Evolutionary conservation across 2,113 vertebrate species (phyloP).

Genomic region (Notarius quadriscutis): DNA sequence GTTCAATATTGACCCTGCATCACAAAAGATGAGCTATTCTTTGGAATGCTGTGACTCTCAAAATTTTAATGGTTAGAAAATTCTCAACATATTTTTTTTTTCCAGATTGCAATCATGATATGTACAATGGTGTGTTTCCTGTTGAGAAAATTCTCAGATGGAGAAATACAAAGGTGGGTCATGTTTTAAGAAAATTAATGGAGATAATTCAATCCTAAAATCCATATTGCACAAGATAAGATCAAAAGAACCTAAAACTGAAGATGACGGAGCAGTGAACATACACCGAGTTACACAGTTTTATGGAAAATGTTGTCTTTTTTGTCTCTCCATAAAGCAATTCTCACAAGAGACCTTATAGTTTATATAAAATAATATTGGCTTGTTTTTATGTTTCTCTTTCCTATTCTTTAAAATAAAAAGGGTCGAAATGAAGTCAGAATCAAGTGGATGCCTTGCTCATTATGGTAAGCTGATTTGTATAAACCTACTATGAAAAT

Average conservation of each 20-base stretch:
- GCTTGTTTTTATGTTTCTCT: background rate
- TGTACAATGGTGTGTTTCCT: conserved; percentile 52
- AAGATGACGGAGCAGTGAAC: background rate
- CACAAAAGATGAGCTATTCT: background rate
- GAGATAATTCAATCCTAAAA: background rate
- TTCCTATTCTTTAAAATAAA: background rate
- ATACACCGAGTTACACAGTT: background rate
- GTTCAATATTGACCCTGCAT: background rate
- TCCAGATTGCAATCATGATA: conserved; percentile 51
- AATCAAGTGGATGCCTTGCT: conserved; percentile 57
- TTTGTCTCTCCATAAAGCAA: background rate
- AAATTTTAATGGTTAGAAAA: background rate
- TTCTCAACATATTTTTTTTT: background rate
- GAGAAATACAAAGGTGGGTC: conserved; percentile 48
- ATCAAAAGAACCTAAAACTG: background rate
- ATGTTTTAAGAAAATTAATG: background rate
- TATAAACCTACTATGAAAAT: background rate
- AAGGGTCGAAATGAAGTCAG: conserved; percentile 53
- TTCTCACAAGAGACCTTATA: background rate
- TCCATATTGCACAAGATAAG: background rate
- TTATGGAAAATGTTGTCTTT: background rate
- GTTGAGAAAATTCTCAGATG: conserved; percentile 54
- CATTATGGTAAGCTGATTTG: conserved; percentile 45
- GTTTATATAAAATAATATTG: background rate
- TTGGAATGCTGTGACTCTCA: background rate